phyloP scores from a whole-genome alignment of 1,140 invertebrate species.

The Diuraphis noxia region DNA sequence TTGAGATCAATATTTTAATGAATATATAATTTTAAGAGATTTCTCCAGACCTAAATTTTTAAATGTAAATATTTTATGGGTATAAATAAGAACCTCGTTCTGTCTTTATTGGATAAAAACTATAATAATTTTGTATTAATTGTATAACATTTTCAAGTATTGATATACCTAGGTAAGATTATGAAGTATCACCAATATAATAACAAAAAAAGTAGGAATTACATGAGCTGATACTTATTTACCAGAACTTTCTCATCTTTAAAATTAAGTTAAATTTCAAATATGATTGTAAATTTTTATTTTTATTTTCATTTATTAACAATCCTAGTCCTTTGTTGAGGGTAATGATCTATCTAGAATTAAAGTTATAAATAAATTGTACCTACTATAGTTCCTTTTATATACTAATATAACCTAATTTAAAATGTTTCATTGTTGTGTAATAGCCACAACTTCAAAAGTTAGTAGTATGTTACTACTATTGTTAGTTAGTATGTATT shows the following conservation, averaged over 20 bases:
- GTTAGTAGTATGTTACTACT: too few species aligned
- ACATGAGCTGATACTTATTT: background rate
- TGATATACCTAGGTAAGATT: too few species aligned
- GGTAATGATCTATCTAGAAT: background rate
- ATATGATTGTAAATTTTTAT: background rate
- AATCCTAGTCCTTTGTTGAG: background rate
- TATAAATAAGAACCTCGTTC: too few species aligned
- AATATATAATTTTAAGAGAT: too few species aligned
- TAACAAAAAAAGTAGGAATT: background rate
- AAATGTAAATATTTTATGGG: too few species aligned
- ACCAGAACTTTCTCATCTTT: background rate
- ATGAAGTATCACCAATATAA: background rate
- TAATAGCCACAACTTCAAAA: background rate
- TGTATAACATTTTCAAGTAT: background rate
- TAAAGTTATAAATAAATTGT: background rate
- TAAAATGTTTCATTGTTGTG: background rate
- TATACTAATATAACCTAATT: slow-evolving; percentile 3
- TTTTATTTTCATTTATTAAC: background rate
- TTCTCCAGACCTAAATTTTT: too few species aligned
- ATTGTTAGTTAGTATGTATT: too few species aligned
- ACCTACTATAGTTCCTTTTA: background rate
- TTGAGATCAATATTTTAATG: too few species aligned
- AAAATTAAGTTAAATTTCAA: background rate
- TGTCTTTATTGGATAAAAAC: too few species aligned
- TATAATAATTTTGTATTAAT: too few species aligned